Percentiles rank a stretch among this genome's conserved stretches.
Conservation (phyloP, 2,797 vertebrate species). For the Hyperoplus immaculatus region DNA sequence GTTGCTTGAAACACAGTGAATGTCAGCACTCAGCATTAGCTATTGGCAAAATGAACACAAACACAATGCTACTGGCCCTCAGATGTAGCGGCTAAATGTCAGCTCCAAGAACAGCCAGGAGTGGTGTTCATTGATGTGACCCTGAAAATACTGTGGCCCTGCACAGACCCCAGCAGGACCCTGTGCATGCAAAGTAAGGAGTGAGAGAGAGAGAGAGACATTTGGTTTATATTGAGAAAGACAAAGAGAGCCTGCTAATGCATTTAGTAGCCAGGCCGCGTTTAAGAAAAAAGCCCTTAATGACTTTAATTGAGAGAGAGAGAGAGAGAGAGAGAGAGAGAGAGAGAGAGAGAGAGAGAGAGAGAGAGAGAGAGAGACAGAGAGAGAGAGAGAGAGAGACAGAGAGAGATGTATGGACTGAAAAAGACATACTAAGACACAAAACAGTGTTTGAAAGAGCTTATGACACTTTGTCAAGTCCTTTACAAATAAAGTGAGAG, state of each 20-base stretch:
- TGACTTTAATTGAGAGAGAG: slow-evolving; percentile 76
- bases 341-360: not conserved
- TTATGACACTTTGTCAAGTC: not conserved
- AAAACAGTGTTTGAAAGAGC: not conserved
- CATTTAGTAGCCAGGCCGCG: slow-evolving; percentile 66
- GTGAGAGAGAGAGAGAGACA: slow-evolving; percentile 32
- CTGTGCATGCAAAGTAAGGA: slow-evolving; percentile 48
- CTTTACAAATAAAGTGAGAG: not conserved
- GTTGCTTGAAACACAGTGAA: slow-evolving; percentile 25
- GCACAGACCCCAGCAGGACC: slow-evolving; percentile 33
- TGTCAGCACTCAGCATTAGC: slow-evolving; percentile 2
- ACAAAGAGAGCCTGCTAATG: slow-evolving; percentile 58
- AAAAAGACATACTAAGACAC: not conserved
- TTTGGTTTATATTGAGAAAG: slow-evolving; percentile 46
- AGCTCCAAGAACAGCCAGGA: slow-evolving; percentile 28
- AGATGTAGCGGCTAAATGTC: slow-evolving; percentile 44
- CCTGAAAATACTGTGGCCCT: slow-evolving; percentile 47
- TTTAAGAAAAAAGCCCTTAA: slow-evolving; percentile 75
- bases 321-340: not conserved
- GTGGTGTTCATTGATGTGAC: slow-evolving; percentile 60
- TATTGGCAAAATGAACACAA: slow-evolving; percentile 32
- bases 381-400: not conserved
- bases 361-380: not conserved
- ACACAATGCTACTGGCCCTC: slow-evolving; percentile 28
- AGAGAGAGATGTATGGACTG: not conserved